A percentile compares a stretch with the other conserved stretches of the same genome.
Evolutionary conservation across 2,113 vertebrate genomes (phyloP).

Genomic region (Anarrhichthys ocellatus): DNA sequence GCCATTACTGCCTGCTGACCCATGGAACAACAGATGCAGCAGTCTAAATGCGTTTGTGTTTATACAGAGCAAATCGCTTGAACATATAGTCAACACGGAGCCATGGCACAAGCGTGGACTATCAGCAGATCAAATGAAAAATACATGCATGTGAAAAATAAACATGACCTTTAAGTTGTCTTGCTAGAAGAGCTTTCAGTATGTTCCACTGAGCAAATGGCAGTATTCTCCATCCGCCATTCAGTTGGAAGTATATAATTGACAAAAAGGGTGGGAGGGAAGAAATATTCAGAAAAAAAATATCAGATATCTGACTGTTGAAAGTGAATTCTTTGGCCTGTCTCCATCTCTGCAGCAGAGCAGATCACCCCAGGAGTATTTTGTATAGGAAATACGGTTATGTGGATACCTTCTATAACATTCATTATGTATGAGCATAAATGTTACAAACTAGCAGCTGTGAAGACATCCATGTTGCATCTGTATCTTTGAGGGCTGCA

Average conservation of each 20-base stretch:
- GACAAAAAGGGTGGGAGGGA: conserved; percentile 50
- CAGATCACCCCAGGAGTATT: conserved; percentile 72
- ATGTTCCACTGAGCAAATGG: conserved; percentile 67
- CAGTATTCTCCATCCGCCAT: conserved; percentile 68
- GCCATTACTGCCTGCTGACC: conserved; percentile 45
- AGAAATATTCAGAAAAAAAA: conserved; percentile 41
- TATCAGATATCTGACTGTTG: conserved; percentile 61
- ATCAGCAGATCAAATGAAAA: conserved; percentile 66
- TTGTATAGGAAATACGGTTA: conserved; percentile 69
- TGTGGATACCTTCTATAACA: conserved; percentile 73
- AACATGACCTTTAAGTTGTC: conserved; percentile 73
- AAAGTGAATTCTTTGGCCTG: conserved; percentile 69
- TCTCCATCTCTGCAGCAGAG: conserved; percentile 55
- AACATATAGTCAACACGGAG: conserved; percentile 18
- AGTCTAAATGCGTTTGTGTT: conserved; percentile 36
- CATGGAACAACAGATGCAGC: conserved; percentile 37
- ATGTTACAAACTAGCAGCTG: conserved; percentile 80
- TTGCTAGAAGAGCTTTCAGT: conserved; percentile 55
- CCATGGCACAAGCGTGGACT: conserved; percentile 32
- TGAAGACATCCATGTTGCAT: conserved; percentile 68
- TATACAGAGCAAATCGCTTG: conserved; percentile 41
- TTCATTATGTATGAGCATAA: conserved; percentile 84
- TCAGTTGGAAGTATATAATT: conserved; percentile 72
- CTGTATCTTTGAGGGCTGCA: conserved; percentile 60
- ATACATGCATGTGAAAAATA: conserved; percentile 69